Evolutionary conservation across 2,797 vertebrate species (phyloP), one percentile per base, ranked within the genome.

Genomic region (Sebastes oblongus): DNA sequence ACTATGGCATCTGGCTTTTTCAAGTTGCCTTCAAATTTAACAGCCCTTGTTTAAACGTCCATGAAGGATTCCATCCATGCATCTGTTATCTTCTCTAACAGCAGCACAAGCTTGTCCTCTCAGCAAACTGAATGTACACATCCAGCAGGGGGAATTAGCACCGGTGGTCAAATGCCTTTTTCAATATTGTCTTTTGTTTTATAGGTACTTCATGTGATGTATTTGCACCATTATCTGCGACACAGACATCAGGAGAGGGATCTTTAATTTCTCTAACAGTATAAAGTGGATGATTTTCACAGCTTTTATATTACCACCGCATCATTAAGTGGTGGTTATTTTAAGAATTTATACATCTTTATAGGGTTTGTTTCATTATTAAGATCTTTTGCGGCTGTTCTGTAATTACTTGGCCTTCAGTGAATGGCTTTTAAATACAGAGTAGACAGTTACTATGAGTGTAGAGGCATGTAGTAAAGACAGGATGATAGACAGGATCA

Each of bases 161-260:
- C 67, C 9, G 55, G 66, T 58, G 77, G 67, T 88, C 75, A 75
- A 70, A 82, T 77, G 73, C 50, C 67, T 80, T 80, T 46, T 70
- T 75, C 70, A 77, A 59, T 78, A 87, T 75, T 86, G 80, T 81
- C 86, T 88, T 89, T 75, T 71, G 73, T 67, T 89, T 86, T 71
- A 83, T 87, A 58, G 70, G 72, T 75, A 25, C 87, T 86, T 81
- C 71, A 78, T 78, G 60, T 73, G 68, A 86, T 84, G 18, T 83
- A 56, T 85, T 78, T 65, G 66, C 50, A 67, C 76, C 75, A 70
- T 83, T 85, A 84, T 76, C 32, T 14, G 61, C 75, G 27, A 59
- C 74, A 83, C 81, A 88, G 72, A 80, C 66, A 84, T 82, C 86
- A 79, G 71, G 32, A 27, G 29, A 72, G 64, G 50, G 64, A 72